Evolutionary conservation across 2,113 vertebrate genomes (phyloP).

Genomic region (Paralichthys olivaceus): DNA sequence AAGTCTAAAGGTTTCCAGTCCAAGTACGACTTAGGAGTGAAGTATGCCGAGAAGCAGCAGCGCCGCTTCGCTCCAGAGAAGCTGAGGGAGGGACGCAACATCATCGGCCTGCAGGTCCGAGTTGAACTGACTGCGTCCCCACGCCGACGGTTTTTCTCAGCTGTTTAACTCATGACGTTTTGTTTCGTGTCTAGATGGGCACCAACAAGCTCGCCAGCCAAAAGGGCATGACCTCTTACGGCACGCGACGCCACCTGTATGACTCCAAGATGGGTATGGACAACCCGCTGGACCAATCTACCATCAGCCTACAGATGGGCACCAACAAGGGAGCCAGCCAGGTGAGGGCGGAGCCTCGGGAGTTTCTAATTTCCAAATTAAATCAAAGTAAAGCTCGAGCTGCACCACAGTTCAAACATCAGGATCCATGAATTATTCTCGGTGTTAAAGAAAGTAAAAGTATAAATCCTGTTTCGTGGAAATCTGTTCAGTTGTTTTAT

Average conservation of each 20-base stretch:
- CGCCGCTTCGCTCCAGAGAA: slow-evolving; percentile 89
- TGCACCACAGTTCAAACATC: no score
- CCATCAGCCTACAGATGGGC: slow-evolving; percentile 96
- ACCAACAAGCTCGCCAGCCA: slow-evolving; percentile 97
- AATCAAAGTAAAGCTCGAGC: no score
- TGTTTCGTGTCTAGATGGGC: slow-evolving; percentile 86
- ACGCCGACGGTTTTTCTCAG: neutral
- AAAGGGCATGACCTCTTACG: slow-evolving; percentile 95
- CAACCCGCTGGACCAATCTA: slow-evolving; percentile 90
- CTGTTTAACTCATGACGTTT: neutral
- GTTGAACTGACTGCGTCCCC: neutral
- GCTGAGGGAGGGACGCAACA: slow-evolving; percentile 90
- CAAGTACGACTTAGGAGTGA: slow-evolving; percentile 89
- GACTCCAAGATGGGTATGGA: slow-evolving; percentile 91
- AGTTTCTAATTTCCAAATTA: no score
- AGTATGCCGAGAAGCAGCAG: slow-evolving; percentile 92
- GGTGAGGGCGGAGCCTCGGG: slow-evolving; percentile 71
- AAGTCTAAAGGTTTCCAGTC: slow-evolving; percentile 91
- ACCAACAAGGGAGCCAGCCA: slow-evolving; percentile 96
- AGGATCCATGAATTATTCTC: no score
- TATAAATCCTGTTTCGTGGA: no score
- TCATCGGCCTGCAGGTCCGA: slow-evolving; percentile 93
- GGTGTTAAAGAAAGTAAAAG: no score
- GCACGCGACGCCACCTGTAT: slow-evolving; percentile 92
- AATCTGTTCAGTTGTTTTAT: no score